Conservation (phyloP, 2,113 vertebrate genomes). For the Cyprinus carpio region DNA sequence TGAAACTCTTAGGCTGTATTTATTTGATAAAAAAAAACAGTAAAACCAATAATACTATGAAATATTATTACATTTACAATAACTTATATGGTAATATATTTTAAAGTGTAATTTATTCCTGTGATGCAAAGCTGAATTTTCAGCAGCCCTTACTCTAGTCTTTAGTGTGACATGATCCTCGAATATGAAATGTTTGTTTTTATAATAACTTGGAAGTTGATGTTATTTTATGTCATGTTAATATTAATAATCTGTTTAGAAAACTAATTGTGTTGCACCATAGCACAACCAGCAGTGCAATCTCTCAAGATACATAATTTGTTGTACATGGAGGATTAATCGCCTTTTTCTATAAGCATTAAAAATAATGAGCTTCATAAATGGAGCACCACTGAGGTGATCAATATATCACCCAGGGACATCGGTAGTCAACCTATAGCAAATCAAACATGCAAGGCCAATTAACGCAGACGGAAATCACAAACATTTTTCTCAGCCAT, state of each 20-base stretch:
- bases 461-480: slow-evolving; percentile 54
- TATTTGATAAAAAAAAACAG: neutral
- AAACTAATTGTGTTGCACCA: neutral
- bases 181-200: too few relatives aligned
- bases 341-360: neutral
- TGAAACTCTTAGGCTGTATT: neutral
- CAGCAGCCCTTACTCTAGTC: neutral
- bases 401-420: slow-evolving; percentile 42
- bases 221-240: neutral
- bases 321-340: slow-evolving; percentile 2
- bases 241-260: neutral
- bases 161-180: neutral
- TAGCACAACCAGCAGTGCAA: neutral
- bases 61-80: neutral
- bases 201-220: neutral
- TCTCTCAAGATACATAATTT: neutral
- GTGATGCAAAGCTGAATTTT: neutral
- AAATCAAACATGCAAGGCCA: slow-evolving; percentile 53
- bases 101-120: neutral
- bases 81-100: neutral
- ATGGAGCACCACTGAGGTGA: neutral
- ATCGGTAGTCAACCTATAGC: slow-evolving; percentile 62
- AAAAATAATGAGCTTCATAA: slow-evolving; percentile 28
- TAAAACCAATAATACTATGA: neutral
- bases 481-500: slow-evolving; percentile 45